These are phyloP conservation scores for Hydrozoanthus tunicans DNA, from an alignment of 64 coral and sea anemone genomes.

Conservation along the genomic window DNA sequence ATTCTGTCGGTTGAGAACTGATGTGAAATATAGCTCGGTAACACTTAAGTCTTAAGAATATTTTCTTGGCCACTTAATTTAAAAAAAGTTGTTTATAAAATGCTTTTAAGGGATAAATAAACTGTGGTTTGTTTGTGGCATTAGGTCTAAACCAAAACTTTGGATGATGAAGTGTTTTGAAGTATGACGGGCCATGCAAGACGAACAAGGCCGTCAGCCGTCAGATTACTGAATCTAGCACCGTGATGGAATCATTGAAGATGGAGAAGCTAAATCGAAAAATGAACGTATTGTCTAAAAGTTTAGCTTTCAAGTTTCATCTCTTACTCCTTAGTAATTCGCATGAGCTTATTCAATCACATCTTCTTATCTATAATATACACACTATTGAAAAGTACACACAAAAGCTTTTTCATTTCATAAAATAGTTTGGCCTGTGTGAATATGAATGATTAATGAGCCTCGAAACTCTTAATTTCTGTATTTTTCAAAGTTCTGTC, in stretches of 20 bases:
- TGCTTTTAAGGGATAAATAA: not conserved
- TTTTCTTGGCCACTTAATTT: not conserved
- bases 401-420: conserved; percentile 1
- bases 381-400: not conserved
- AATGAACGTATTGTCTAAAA: not conserved
- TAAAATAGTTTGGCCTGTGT: conserved; percentile 2
- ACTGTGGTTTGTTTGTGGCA: conserved; percentile 7
- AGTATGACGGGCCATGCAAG: too few species aligned
- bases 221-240: too few species aligned
- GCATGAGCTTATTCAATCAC: not conserved
- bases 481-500: not conserved
- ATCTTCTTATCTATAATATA: conserved; percentile 10
- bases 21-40: not conserved
- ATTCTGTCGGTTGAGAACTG: too few species aligned
- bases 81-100: not conserved
- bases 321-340: not conserved
- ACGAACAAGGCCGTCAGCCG: too few species aligned
- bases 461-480: not conserved
- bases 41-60: not conserved
- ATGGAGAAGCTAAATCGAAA: not conserved
- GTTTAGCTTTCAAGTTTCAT: not conserved
- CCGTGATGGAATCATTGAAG: too few species aligned
- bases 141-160: not conserved
- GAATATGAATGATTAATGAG: conserved; percentile 23
- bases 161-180: not conserved